phyloP scores from a whole-genome alignment of 2,797 vertebrate species.

The Hydrophis major region DNA sequence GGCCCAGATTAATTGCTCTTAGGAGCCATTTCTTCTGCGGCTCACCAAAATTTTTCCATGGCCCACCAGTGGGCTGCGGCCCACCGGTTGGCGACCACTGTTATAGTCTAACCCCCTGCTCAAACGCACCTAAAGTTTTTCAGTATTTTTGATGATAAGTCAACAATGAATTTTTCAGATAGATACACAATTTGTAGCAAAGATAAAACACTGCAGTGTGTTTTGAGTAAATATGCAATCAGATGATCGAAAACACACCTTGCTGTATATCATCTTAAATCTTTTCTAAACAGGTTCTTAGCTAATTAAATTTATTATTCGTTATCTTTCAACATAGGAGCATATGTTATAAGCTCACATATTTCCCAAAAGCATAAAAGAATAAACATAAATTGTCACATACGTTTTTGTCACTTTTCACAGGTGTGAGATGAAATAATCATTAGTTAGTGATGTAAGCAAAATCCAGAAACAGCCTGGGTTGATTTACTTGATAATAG shows the following conservation, averaged over 20 bases:
- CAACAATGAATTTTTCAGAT: slow-evolving; percentile 10
- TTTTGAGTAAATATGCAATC: slow-evolving; percentile 2
- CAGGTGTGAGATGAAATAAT: background rate
- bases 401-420: slow-evolving; percentile 1
- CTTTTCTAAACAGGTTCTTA: slow-evolving; percentile 36
- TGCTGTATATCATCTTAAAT: background rate
- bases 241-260: slow-evolving; percentile 12
- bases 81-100: too few relatives aligned
- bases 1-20: too few relatives aligned
- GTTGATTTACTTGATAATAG: background rate
- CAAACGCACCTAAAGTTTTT: background rate
- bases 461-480: background rate
- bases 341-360: background rate
- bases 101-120: background rate
- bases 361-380: slow-evolving; percentile 10
- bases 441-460: background rate
- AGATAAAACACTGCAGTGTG: background rate
- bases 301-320: slow-evolving; percentile 10
- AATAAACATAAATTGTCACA: slow-evolving; percentile 21
- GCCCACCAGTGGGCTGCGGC: too few relatives aligned
- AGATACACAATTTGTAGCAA: slow-evolving; percentile 1
- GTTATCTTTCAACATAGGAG: slow-evolving; percentile 10
- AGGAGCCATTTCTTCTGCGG: too few relatives aligned
- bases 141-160: background rate
- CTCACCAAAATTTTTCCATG: too few relatives aligned